A percentile compares a stretch with the other conserved stretches of the same genome.
These are phyloP conservation scores for Guaruba guarouba DNA, from an alignment of 2,113 vertebrate genomes.

Conservation along the genomic window DNA sequence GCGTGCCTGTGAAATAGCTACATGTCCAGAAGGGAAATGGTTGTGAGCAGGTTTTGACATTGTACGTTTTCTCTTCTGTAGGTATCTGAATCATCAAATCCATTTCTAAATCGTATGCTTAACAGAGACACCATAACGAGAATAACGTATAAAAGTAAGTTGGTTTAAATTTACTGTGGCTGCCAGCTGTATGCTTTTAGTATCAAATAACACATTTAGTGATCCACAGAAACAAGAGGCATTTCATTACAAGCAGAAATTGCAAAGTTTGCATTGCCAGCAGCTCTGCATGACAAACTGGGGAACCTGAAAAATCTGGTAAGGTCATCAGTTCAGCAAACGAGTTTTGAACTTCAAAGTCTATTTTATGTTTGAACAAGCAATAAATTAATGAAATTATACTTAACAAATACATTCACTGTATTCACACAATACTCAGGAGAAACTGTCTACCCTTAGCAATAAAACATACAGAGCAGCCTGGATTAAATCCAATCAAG, in stretches of 20 bases:
- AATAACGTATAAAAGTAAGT: constrained; percentile 99
- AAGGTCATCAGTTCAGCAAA: not conserved
- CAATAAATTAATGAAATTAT: not conserved
- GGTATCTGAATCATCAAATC: constrained; percentile 97
- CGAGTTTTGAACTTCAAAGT: not conserved
- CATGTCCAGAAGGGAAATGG: not conserved
- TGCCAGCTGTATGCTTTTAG: not conserved
- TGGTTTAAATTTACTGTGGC: not conserved
- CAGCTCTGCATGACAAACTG: not conserved
- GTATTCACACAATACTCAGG: not conserved
- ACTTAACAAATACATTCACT: not conserved
- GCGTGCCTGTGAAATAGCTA: not conserved
- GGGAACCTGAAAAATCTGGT: not conserved
- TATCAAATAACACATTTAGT: not conserved
- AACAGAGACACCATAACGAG: constrained; percentile 99
- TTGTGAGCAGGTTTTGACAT: not conserved
- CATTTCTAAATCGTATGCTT: constrained; percentile 97
- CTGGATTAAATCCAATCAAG: not conserved
- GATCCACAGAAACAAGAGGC: not conserved
- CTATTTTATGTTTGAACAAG: not conserved
- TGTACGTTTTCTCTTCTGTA: constrained; percentile 57
- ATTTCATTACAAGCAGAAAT: not conserved
- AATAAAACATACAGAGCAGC: not conserved
- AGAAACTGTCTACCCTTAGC: not conserved
- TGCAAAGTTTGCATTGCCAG: not conserved